These are phyloP conservation scores for Anabacerthia variegaticeps DNA, from an alignment of 2,797 vertebrate genomes.

Conservation along the genomic window DNA sequence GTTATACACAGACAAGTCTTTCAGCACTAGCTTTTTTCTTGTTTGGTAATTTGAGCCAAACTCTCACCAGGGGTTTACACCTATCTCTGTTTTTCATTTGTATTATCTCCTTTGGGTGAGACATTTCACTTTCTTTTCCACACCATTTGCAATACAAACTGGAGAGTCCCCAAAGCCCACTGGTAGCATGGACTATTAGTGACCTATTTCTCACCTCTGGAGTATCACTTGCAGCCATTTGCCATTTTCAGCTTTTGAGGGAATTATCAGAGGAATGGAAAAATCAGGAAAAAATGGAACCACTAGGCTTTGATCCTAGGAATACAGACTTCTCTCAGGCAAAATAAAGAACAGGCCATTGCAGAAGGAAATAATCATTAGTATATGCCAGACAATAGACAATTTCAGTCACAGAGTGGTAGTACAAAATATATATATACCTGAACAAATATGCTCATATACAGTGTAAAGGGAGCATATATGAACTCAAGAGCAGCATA, in stretches of 20 bases:
- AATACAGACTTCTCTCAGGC: not conserved
- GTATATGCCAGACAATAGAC: not conserved
- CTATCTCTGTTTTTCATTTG: not conserved
- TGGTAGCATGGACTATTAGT: not conserved
- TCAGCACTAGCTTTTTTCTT: not conserved
- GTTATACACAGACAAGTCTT: constrained; percentile 27
- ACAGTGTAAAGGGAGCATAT: not conserved
- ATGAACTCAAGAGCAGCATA: not conserved
- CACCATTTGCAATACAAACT: constrained; percentile 34
- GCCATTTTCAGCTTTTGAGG: constrained; percentile 31
- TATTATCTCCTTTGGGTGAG: constrained; percentile 20
- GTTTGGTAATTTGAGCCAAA: not conserved
- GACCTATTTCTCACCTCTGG: not conserved
- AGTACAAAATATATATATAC: not conserved
- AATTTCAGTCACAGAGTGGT: not conserved
- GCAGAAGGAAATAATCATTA: not conserved
- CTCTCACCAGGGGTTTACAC: not conserved
- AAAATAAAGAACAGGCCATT: not conserved
- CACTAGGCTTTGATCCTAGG: not conserved
- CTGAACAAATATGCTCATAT: not conserved
- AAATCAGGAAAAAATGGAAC: not conserved
- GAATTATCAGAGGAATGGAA: not conserved
- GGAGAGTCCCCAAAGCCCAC: not conserved
- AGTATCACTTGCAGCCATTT: not conserved
- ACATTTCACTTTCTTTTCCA: constrained; percentile 15